Base-by-base conservation (phyloP, 2,797 vertebrate genomes). In the Aplochiton taeniatus region DNA sequence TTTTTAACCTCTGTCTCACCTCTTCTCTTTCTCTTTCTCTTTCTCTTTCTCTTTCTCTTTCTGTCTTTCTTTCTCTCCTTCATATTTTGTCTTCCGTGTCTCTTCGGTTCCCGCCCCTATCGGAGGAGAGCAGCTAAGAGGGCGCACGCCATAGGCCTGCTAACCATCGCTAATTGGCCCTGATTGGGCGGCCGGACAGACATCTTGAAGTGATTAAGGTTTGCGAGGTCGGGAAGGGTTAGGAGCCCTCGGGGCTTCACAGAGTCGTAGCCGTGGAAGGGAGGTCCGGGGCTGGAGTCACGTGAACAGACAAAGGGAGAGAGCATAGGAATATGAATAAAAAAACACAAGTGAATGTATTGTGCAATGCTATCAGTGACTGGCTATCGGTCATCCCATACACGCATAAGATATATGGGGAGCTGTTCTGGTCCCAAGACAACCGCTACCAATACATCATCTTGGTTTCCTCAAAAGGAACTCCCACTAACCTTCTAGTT, bases 161-260 rank as follows among this genome's bases (percentile, higher is more conserved):
- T 67, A 80, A 87, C 74, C 44, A 73, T 66, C 59, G 54, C 61
- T 88, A 85, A 87, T 81, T 87, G 81, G 74, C 75, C 74, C 68
- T 84, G 82, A 88, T 90, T 88, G 79, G 74, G 61, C 47, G 61
- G 53, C 79, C 72, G 20, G 18, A 67, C 56, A 72, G 80, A 84
- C 87, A 90, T 89, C 84, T 87, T 85, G 87, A 88, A 91, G 76
- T 87, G 79, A 89, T 91, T 91, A 78, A 74, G 68, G 77, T 65
- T 80, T 56, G 65, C 77, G 72, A 70, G 61, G 76, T 58, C 64
- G 60, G 78, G 66, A 66, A 77, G 79, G 73, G 74, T 68, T 71
- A 58, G 41, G 68, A 61, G 60, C 14, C 52, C 10, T 73, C 59
- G 48, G 52, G 67, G 68, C 79, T 63, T 14, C 46, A 0, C 52